A percentile compares a stretch with the other conserved stretches of the same genome.
These are phyloP conservation scores for Piscicola geometra DNA, from an alignment of 2,888 invertebrate species.

Conservation along the genomic window DNA sequence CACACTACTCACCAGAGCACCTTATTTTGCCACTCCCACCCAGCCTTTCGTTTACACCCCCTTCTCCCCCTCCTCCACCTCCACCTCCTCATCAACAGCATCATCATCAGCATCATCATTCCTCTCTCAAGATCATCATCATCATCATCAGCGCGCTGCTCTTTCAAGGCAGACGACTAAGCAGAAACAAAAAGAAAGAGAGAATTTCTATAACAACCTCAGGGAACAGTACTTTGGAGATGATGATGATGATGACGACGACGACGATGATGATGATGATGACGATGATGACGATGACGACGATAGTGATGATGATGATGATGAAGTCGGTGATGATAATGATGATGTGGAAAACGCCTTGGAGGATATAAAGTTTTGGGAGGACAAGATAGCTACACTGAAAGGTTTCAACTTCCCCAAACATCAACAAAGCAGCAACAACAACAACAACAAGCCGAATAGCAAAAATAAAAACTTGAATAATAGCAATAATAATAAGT, in stretches of 20 bases:
- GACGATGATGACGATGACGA: constrained; percentile 11
- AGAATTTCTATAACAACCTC: background rate
- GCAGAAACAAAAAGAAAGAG: background rate
- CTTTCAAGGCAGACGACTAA: background rate
- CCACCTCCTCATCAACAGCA: background rate
- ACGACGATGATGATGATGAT: background rate
- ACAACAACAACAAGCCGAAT: too few relatives aligned
- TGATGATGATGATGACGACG: constrained; percentile 6
- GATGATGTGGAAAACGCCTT: background rate
- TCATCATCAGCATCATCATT: background rate
- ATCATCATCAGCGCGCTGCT: background rate
- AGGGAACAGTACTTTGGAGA: background rate
- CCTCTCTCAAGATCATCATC: background rate
- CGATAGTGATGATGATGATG: constrained; percentile 13
- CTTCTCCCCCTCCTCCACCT: background rate
- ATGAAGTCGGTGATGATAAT: constrained; percentile 6
- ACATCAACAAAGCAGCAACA: too few relatives aligned
- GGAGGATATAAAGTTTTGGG: too few relatives aligned
- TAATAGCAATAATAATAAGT: too few relatives aligned
- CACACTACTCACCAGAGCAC: background rate
- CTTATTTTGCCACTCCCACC: too few relatives aligned
- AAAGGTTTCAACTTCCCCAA: too few relatives aligned
- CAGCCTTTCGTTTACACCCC: background rate
- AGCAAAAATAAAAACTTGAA: too few relatives aligned
- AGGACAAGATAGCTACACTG: too few relatives aligned